phyloP scores from a whole-genome alignment of 2,888 invertebrate genomes.

The Magallana nippona region DNA sequence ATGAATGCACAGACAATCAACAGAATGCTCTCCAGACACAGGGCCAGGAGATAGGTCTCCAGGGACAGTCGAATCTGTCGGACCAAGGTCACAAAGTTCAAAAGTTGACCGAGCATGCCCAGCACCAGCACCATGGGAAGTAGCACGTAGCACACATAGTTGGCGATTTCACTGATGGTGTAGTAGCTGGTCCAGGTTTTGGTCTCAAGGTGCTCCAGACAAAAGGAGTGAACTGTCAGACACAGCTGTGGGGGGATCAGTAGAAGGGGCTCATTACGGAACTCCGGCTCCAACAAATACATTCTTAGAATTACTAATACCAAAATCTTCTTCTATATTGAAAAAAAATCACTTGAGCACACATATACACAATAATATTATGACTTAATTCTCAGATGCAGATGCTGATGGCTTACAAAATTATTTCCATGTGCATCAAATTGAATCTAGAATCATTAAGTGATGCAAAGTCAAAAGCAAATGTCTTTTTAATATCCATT shows the following conservation, averaged over 20 bases:
- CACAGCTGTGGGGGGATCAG: slow-evolving; percentile 68
- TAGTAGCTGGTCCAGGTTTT: not conserved
- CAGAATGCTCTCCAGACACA: slow-evolving; percentile 67
- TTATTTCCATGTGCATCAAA: not conserved
- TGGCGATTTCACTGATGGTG: slow-evolving; percentile 69
- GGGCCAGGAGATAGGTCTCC: slow-evolving; percentile 75
- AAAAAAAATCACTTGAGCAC: not conserved
- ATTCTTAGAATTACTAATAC: not conserved
- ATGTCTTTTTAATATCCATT: slow-evolving; percentile 16
- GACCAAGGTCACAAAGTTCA: slow-evolving; percentile 73
- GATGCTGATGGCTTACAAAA: not conserved
- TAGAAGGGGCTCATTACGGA: slow-evolving; percentile 58
- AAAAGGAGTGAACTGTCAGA: slow-evolving; percentile 65
- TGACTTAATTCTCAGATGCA: not conserved
- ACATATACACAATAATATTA: not conserved
- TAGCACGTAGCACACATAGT: slow-evolving; percentile 71
- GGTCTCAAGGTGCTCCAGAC: slow-evolving; percentile 49
- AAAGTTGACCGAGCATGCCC: slow-evolving; percentile 70
- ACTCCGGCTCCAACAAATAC: slow-evolving; percentile 50
- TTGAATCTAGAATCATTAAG: not conserved
- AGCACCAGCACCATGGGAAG: slow-evolving; percentile 72
- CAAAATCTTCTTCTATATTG: not conserved
- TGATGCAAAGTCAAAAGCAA: not conserved
- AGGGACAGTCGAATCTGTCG: slow-evolving; percentile 71
- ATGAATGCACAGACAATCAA: slow-evolving; percentile 66